Percentiles rank a stretch among this genome's conserved stretches.
Conservation (phyloP, 2,113 vertebrate genomes). For the Melanerpes aurifrons region DNA sequence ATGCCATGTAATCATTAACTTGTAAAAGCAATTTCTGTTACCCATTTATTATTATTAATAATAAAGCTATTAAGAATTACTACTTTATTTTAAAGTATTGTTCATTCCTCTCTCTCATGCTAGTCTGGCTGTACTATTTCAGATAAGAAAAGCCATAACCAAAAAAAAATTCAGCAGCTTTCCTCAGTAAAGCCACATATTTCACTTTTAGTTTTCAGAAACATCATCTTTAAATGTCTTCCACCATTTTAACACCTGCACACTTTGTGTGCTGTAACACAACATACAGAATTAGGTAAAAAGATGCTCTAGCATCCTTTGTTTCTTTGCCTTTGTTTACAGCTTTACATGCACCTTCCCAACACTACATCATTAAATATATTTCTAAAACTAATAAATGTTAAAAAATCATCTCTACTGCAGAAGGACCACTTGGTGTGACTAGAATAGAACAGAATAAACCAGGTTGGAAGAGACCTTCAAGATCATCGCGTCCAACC, state of each 20-base stretch:
- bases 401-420: neutral
- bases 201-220: conserved; percentile 31
- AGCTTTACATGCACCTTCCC: neutral
- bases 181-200: neutral
- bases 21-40: neutral
- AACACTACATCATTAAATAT: neutral
- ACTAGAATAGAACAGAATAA: too few species aligned
- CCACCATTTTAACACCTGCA: neutral
- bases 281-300: neutral
- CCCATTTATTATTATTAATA: neutral
- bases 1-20: neutral
- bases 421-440: neutral
- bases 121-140: conserved; percentile 1
- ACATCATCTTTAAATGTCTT: neutral
- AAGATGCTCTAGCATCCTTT: neutral
- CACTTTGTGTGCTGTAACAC: neutral
- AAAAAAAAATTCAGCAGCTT: conserved; percentile 5
- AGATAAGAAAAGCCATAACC: conserved; percentile 35
- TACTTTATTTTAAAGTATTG: neutral
- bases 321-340: neutral
- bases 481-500: too few species aligned
- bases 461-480: too few species aligned
- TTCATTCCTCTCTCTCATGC: neutral
- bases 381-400: neutral
- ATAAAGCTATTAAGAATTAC: neutral